Evolutionary conservation across 2,888 invertebrate species (phyloP), one percentile per base, ranked within the genome.

Genomic region (Cryptops parisi): DNA sequence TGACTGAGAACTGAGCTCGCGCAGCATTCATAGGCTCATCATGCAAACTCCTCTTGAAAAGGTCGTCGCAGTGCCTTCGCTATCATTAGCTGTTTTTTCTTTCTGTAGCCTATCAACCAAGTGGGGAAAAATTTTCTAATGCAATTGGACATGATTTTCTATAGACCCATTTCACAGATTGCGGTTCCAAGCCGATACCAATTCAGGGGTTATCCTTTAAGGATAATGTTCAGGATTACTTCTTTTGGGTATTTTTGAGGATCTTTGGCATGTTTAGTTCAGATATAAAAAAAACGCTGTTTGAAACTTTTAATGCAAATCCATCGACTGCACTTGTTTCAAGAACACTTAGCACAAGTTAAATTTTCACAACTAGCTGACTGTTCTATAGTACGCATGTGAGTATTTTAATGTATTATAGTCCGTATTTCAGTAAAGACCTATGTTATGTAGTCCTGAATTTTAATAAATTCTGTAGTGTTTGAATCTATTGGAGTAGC

Each of bases 221-320:
- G 49, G 49, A 24, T 49, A 49, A 39, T 49, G 49, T 49, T 49
- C 49, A 23, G 50, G 50, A 50, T 21, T 41, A 50, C 15, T 50
- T 50, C 40, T 50, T 49, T 49, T 49, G 49, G 49, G 49, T 49
- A 49, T 50, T 50, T 50, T 50, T 50, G 50, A 50, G 50, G 50
- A 50, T 41, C 40, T 50, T 50, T 50, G 50, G 50, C 50, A 26
- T 50, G 50, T 50, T 50, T 50, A 41, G 41, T 50, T 50, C 50
- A 40, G 50, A 50, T 50, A 22, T 49, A 49, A n/a, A n/a, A n/a
- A n/a, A n/a, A n/a, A n/a, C n/a, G n/a, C 49, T 21, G 50, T 50
- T 50, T 50, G 50, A 26, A 50, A 50, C 41, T 50, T 50, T 50
- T 50, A 50, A 50, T 50, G 50, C 50, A 50, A 48, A 50, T 26